These are phyloP conservation scores for Chrysolina haemoptera DNA, from an alignment of 2,888 invertebrate genomes.

Conservation along the genomic window DNA sequence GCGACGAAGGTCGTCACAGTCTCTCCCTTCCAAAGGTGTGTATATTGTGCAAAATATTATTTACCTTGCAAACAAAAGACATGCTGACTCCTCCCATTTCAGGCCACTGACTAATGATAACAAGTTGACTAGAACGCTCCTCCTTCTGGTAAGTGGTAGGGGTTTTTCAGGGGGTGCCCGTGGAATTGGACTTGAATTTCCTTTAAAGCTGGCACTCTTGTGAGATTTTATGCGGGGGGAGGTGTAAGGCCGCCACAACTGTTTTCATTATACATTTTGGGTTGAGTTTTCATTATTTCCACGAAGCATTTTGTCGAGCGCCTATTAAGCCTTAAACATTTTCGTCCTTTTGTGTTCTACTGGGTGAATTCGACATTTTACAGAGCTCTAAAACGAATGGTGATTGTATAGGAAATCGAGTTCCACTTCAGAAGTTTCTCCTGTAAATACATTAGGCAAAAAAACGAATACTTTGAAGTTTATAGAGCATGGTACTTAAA, in stretches of 20 bases:
- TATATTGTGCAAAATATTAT: constrained; percentile 83
- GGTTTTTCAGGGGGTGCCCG: constrained; percentile 27
- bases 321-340: neutral
- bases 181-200: constrained; percentile 22
- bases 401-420: too few species aligned
- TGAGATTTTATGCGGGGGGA: neutral
- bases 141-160: constrained; percentile 49
- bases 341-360: neutral
- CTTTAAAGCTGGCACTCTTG: neutral
- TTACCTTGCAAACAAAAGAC: constrained; percentile 76
- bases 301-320: neutral
- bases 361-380: neutral
- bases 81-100: constrained; percentile 67
- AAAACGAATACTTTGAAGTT: too few species aligned
- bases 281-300: neutral
- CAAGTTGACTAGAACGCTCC: constrained; percentile 61
- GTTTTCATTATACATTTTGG: constrained; percentile 9
- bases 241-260: constrained; percentile 11
- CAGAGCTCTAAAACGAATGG: too few species aligned
- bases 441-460: too few species aligned
- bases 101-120: constrained; percentile 70
- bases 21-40: constrained; percentile 72
- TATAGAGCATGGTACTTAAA: too few species aligned
- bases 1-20: constrained; percentile 63
- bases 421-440: too few species aligned